phyloP scores from a whole-genome alignment of 2,797 vertebrate species.

The Danio kyathit region DNA sequence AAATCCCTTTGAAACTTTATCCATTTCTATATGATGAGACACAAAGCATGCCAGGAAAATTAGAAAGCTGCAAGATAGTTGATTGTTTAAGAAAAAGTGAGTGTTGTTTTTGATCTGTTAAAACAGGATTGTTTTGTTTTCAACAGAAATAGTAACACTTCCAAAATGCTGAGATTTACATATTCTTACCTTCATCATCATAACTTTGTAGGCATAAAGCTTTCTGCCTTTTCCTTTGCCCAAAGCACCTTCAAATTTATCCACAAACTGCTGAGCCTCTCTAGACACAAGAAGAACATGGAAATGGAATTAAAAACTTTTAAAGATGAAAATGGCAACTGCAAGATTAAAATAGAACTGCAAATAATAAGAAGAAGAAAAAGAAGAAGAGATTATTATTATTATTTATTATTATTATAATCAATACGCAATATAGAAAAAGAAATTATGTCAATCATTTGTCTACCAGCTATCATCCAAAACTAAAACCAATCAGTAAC shows the following conservation, averaged over 20 bases:
- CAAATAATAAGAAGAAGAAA: too few relatives aligned
- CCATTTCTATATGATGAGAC: constrained; percentile 88
- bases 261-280: constrained; percentile 94
- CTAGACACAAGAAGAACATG: constrained; percentile 70
- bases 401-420: too few relatives aligned
- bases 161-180: not conserved
- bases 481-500: too few relatives aligned
- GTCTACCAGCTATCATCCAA: not conserved
- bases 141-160: not conserved
- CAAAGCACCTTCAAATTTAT: constrained; percentile 96
- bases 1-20: constrained; percentile 98
- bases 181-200: constrained; percentile 84
- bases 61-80: not conserved
- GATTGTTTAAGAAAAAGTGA: not conserved
- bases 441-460: not conserved
- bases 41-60: not conserved
- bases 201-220: constrained; percentile 93
- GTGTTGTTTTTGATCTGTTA: not conserved
- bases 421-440: too few relatives aligned
- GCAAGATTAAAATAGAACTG: not conserved
- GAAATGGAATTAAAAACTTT: not conserved
- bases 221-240: constrained; percentile 95
- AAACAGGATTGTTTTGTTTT: not conserved
- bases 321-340: not conserved
- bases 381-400: too few relatives aligned